phyloP scores from a whole-genome alignment of 2,888 invertebrate species.

The Caenorhabditis drosophilae region DNA sequence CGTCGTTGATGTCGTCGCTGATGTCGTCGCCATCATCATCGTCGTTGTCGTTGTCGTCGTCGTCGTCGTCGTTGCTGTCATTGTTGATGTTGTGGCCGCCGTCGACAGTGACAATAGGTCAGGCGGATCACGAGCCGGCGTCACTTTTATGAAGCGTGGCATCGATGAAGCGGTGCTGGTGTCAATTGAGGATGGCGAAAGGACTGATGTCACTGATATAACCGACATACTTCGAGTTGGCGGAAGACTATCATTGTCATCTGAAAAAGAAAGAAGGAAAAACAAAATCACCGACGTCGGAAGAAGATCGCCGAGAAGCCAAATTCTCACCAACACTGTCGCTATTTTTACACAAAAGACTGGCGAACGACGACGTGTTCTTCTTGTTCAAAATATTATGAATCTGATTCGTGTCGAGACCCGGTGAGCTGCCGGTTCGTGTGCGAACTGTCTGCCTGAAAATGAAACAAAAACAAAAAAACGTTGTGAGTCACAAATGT shows the following conservation, averaged over 20 bases:
- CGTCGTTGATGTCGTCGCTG: not conserved
- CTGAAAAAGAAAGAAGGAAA: slow-evolving; percentile 9
- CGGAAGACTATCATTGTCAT: slow-evolving; percentile 15
- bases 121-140: slow-evolving; percentile 22
- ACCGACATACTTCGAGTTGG: slow-evolving; percentile 28
- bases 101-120: not conserved
- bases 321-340: slow-evolving; percentile 33
- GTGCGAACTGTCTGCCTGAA: slow-evolving; percentile 19
- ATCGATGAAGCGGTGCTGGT: not conserved
- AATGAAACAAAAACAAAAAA: no score
- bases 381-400: slow-evolving; percentile 39
- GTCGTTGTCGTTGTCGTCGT: not conserved
- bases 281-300: no score
- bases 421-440: slow-evolving; percentile 34
- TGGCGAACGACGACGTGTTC: slow-evolving; percentile 13
- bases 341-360: slow-evolving; percentile 25
- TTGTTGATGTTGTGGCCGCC: no score
- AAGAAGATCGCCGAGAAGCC: no score
- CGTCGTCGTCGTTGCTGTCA: not conserved
- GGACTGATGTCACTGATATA: slow-evolving; percentile 27
- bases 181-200: slow-evolving; percentile 15
- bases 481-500: no score
- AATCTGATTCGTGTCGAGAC: slow-evolving; percentile 37
- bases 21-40: not conserved
- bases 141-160: slow-evolving; percentile 23